These are phyloP conservation scores for Gambusia holbrooki DNA, from an alignment of 2,113 vertebrate species.

Conservation along the genomic window DNA sequence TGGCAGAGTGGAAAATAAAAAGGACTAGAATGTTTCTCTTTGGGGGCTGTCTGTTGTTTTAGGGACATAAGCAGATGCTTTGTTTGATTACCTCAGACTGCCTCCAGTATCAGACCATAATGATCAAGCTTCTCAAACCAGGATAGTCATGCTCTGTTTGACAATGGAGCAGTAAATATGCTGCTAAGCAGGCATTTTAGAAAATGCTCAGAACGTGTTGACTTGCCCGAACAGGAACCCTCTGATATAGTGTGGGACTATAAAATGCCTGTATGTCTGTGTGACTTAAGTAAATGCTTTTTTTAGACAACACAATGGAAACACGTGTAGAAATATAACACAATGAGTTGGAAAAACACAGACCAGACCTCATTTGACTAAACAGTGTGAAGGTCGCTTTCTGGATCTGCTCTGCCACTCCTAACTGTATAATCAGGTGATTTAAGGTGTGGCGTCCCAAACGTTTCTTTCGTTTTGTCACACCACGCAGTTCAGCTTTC, in stretches of 20 bases:
- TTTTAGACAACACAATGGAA: neutral
- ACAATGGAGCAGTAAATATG: slow-evolving; percentile 16
- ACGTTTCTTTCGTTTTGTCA: neutral
- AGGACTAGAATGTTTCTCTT: neutral
- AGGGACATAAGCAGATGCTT: neutral
- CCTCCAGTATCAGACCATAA: neutral
- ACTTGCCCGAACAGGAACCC: slow-evolving; percentile 48
- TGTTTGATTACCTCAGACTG: neutral
- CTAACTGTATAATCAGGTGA: slow-evolving; percentile 42
- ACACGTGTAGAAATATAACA: neutral
- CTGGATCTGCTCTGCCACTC: slow-evolving; percentile 30
- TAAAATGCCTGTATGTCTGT: neutral
- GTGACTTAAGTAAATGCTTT: neutral
- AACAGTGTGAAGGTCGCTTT: slow-evolving; percentile 5
- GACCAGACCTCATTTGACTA: neutral
- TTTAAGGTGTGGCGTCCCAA: slow-evolving; percentile 35
- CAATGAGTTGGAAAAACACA: slow-evolving; percentile 3
- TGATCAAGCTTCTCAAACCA: neutral
- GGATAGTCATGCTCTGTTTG: neutral
- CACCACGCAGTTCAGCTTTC: neutral
- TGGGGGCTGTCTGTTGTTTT: neutral
- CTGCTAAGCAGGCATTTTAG: neutral
- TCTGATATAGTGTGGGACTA: slow-evolving; percentile 10
- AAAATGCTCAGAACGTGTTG: neutral
- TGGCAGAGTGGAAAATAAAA: neutral